These are phyloP conservation scores for Knipowitschia caucasica DNA, from an alignment of 2,797 vertebrate species.

Conservation along the genomic window DNA sequence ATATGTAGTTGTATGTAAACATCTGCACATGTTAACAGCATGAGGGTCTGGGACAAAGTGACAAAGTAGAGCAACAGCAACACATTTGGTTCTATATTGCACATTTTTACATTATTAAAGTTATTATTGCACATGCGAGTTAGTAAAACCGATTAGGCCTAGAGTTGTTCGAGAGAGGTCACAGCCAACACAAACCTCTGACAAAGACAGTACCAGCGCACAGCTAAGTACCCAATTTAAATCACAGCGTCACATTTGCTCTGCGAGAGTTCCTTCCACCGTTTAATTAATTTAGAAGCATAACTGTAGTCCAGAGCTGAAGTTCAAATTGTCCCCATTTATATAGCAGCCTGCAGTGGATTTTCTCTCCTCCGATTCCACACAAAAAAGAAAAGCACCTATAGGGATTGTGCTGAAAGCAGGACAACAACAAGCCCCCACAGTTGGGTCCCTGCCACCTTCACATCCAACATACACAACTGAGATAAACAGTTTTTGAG, in stretches of 20 bases:
- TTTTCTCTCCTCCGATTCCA: conserved; percentile 34
- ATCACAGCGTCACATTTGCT: conserved; percentile 24
- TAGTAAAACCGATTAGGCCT: conserved; percentile 8
- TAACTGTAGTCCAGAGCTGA: conserved; percentile 43
- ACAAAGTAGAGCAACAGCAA: too few relatives aligned
- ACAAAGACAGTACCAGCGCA: background rate
- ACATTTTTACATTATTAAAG: too few relatives aligned
- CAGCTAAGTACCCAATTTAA: conserved; percentile 22
- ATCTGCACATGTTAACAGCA: too few relatives aligned
- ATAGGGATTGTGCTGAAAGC: conserved; percentile 42
- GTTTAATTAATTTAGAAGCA: conserved; percentile 41
- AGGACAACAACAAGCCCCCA: conserved; percentile 28
- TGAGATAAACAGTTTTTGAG: conserved; percentile 27
- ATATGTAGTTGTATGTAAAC: too few relatives aligned
- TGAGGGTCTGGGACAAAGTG: too few relatives aligned
- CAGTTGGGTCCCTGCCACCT: conserved; percentile 34
- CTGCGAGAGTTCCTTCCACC: conserved; percentile 1
- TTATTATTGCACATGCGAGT: too few relatives aligned
- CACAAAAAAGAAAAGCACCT: conserved; percentile 42
- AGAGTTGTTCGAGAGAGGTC: conserved; percentile 22
- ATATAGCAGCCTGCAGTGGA: conserved; percentile 35
- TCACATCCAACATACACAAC: conserved; percentile 10
- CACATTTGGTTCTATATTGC: too few relatives aligned
- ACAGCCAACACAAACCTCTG: conserved; percentile 14
- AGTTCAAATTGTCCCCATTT: conserved; percentile 27